Percentiles rank a stretch among this genome's conserved stretches.
These are phyloP conservation scores for Coelinius sp. DNA, from an alignment of 2,888 invertebrate species.

Conservation along the genomic window DNA sequence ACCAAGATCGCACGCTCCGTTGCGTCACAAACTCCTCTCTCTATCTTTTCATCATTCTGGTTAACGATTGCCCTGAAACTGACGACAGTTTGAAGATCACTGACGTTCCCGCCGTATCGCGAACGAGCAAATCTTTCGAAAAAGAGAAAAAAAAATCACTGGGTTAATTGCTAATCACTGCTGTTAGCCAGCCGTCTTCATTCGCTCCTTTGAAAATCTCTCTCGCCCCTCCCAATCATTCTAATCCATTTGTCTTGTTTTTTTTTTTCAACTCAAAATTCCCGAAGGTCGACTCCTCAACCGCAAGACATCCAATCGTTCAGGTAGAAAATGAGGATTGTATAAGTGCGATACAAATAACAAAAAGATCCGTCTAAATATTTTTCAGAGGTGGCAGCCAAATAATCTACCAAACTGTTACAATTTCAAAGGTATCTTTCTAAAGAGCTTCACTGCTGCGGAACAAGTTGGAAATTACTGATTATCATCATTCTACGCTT, in stretches of 20 bases:
- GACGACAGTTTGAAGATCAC: slow-evolving; percentile 23
- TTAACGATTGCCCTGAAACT: neutral
- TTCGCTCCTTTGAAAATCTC: slow-evolving; percentile 33
- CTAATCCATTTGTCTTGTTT: slow-evolving; percentile 37
- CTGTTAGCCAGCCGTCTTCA: slow-evolving; percentile 20
- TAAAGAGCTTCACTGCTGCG: neutral
- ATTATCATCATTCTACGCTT: slow-evolving; percentile 13
- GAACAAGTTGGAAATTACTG: slow-evolving; percentile 21
- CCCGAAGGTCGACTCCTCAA: slow-evolving; percentile 28
- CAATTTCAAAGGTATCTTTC: neutral
- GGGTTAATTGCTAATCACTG: slow-evolving; percentile 60
- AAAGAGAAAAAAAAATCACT: slow-evolving; percentile 31
- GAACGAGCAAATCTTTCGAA: slow-evolving; percentile 23
- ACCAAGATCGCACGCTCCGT: slow-evolving; percentile 37
- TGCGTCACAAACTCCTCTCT: slow-evolving; percentile 35
- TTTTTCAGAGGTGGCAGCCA: slow-evolving; percentile 31
- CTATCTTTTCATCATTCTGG: slow-evolving; percentile 9
- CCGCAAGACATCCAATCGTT: slow-evolving; percentile 18
- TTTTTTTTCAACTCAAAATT: slow-evolving; percentile 26
- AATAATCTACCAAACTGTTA: slow-evolving; percentile 14
- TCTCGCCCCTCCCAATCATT: slow-evolving; percentile 33
- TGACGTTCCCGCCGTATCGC: neutral
- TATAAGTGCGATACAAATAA: slow-evolving; percentile 10
- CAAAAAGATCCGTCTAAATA: slow-evolving; percentile 30
- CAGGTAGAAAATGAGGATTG: slow-evolving; percentile 35